These are phyloP conservation scores for Paraplagusia blochii DNA, from an alignment of 2,113 vertebrate species.

Conservation along the genomic window DNA sequence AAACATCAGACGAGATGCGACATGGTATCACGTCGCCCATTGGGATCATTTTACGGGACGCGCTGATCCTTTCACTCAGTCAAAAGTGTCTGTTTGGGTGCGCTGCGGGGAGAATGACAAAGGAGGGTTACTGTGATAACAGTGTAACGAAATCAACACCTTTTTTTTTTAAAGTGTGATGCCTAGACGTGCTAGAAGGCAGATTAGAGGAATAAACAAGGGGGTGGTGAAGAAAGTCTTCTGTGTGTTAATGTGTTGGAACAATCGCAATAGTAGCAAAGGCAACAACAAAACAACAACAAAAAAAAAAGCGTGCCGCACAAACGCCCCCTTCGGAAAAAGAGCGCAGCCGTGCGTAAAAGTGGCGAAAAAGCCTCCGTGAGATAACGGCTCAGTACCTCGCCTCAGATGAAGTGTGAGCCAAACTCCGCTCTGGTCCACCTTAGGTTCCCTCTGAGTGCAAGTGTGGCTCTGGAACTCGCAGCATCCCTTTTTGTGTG, in stretches of 20 bases:
- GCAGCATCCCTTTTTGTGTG: conserved; percentile 73
- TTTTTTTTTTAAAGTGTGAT: conserved; percentile 45
- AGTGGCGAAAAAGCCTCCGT: conserved; percentile 44
- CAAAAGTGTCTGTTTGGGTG: conserved; percentile 53
- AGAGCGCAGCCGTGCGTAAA: conserved; percentile 52
- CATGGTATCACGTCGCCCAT: conserved; percentile 63
- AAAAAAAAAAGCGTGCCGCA: conserved; percentile 16
- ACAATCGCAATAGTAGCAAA: conserved; percentile 32
- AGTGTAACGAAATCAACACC: conserved; percentile 63
- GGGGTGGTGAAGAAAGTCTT: conserved; percentile 11
- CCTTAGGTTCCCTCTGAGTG: conserved; percentile 73
- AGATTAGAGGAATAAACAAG: background rate
- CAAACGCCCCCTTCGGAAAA: conserved; percentile 23
- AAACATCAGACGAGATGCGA: conserved; percentile 75
- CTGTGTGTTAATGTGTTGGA: conserved; percentile 54
- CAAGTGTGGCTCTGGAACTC: conserved; percentile 68
- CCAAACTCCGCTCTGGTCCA: conserved; percentile 51
- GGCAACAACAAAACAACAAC: too few relatives aligned
- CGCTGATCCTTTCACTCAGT: conserved; percentile 38
- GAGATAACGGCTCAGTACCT: conserved; percentile 51
- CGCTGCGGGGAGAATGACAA: conserved; percentile 61
- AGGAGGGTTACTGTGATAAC: conserved; percentile 57
- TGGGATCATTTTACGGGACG: conserved; percentile 70
- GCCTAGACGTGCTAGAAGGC: conserved; percentile 10
- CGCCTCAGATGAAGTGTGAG: conserved; percentile 46